Evolutionary conservation across 2,888 invertebrate species (phyloP), one percentile per base, ranked within the genome.

Genomic region (Zele albiditarsus): DNA sequence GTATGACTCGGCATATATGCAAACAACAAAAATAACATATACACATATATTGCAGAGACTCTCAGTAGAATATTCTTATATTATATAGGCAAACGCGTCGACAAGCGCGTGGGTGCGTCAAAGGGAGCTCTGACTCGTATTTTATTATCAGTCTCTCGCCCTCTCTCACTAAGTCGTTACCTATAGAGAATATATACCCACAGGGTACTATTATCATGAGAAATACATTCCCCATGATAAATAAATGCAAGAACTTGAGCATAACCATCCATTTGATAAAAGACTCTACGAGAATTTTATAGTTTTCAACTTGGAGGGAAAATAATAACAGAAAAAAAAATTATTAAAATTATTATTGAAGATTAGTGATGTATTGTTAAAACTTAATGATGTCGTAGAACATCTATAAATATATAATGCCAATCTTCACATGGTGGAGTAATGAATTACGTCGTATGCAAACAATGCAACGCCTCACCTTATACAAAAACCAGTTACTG

Each of bases 401-500:
- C 16, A 31, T 33, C n/a, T 63, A 33, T 33, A 27, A 33, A 38
- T 63, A 38, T 38, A 20, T 20, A 60, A 71, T 71, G 49, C 28
- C 62, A 62, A 62, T 60, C 27, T 69, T 6, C 27, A 31, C n/a
- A 62, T 42, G 14, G 66, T 58, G 16, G 16, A 58, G 66, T 46
- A 58, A 75, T 75, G 58, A 71, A 65, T 71, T 71, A 33, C 46
- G 49, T 57, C 42, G 65, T 70, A 71, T 66, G 70, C 67, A 71
- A 75, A 75, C 75, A 75, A 75, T 75, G 75, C 71, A 67, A 66
- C 67, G 58, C 67, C 75, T 75, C 74, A 74, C 74, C 74, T 63
- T 53, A 53, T 67, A 71, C 46, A 58, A 58, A 66, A 75, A 75
- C 73, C 66, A 66, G 73, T 73, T 28, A 23, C 70, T 25, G 23